These are phyloP conservation scores for Oncopodura yosiiana DNA, from an alignment of 1,140 invertebrate species.

Conservation along the genomic window DNA sequence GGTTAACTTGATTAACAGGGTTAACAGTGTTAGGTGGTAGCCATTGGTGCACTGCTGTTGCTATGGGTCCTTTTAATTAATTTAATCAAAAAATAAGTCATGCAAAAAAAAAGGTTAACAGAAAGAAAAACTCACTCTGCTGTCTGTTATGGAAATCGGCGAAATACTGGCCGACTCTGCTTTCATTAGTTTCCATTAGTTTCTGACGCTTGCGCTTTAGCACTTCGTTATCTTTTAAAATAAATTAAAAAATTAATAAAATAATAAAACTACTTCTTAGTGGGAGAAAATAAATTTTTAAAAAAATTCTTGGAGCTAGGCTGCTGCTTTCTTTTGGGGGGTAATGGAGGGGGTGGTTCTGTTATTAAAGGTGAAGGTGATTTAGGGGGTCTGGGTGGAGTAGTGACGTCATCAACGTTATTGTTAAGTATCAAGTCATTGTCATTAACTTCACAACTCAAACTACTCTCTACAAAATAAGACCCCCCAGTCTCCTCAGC, in stretches of 20 bases:
- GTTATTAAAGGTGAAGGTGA: not conserved
- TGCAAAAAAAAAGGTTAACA: not conserved
- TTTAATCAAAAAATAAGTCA: too few relatives aligned
- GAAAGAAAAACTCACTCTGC: slow-evolving; percentile 5
- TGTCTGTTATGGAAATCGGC: not conserved
- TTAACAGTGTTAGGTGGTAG: slow-evolving; percentile 16
- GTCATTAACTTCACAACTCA: too few relatives aligned
- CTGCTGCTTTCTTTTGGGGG: slow-evolving; percentile 9
- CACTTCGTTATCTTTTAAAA: slow-evolving; percentile 24
- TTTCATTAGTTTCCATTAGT: slow-evolving; percentile 24
- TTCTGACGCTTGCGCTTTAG: slow-evolving; percentile 31
- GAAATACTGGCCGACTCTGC: slow-evolving; percentile 19
- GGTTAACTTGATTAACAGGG: slow-evolving; percentile 20
- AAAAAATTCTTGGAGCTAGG: slow-evolving; percentile 11
- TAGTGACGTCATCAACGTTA: not conserved
- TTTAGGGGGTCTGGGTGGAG: not conserved
- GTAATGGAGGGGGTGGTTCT: slow-evolving; percentile 5
- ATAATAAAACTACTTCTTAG: not conserved
- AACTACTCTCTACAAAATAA: too few relatives aligned
- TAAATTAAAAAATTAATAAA: not conserved
- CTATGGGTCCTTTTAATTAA: too few relatives aligned
- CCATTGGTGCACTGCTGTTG: slow-evolving; percentile 25
- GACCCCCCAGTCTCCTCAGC: too few relatives aligned
- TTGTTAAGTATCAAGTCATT: too few relatives aligned
- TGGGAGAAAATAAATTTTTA: slow-evolving; percentile 8